Evolutionary conservation across 1,140 invertebrate species (phyloP), one percentile per base, ranked within the genome.

Genomic region (Listronotus oregonensis): DNA sequence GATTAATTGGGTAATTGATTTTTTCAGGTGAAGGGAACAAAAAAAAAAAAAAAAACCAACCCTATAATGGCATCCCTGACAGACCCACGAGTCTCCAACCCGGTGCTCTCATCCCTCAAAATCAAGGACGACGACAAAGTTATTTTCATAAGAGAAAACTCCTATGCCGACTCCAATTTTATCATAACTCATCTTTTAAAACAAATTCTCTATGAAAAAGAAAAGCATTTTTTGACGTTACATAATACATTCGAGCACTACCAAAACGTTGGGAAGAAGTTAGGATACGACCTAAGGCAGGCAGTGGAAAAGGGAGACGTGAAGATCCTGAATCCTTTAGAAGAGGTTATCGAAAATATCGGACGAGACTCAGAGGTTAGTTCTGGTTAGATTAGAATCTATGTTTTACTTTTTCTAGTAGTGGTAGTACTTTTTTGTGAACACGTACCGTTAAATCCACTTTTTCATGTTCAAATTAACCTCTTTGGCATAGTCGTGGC

Each of bases 211-310:
- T 44, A 66, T 21, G 84, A 83, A 70, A 82, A 78, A 73, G 79
- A 78, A 69, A 80, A 82, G 0, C 82, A 88, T 71, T 77, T 91
- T 15, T 80, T 90, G 58, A 83, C 85, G 54, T 83, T 88, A 66
- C 89, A 91, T 69, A 89, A 90, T 67, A 86, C 86, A 6, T 81
- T 89, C 50, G 80, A 83, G 21, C 89, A 91, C 73, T 91, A 90
- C 71, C 85, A 89, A 52, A 87, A 85, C 77, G 82, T 90, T 54
- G 86, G 88, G n/a, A 84, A 87, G 73, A 87, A 88, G 73, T 80
- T 90, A 70, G 88, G 88, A 27, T 89, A 89, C 70, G 89, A 90
- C 76, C 78, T 90, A 21, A 81, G 83, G 34, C 81, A 83, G 57
- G 76, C 85, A 67, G 76, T 83, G 56, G 82, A 85, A 14, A 78